Evolutionary conservation across 2,797 vertebrate genomes (phyloP).

Genomic region (Chaunax sp.): DNA sequence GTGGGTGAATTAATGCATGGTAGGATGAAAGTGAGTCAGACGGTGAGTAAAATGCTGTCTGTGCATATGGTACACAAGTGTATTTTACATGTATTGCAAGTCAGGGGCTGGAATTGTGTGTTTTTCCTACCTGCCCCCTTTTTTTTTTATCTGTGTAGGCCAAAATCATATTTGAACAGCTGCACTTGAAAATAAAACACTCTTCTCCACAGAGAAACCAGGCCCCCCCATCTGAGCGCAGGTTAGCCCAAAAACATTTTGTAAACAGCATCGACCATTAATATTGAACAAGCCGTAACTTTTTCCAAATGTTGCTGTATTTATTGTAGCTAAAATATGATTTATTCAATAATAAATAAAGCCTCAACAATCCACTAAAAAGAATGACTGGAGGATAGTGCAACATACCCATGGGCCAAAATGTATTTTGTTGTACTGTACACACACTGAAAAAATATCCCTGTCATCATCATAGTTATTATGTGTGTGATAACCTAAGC

Average conservation of each 20-base stretch:
- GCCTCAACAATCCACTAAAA: not conserved
- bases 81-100: constrained; percentile 31
- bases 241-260: constrained; percentile 42
- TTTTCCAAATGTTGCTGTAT: constrained; percentile 10
- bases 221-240: constrained; percentile 37
- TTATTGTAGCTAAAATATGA: constrained; percentile 3
- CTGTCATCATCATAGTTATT: not conserved
- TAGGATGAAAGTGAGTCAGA: constrained; percentile 34
- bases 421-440: not conserved
- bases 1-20: constrained; percentile 49
- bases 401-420: not conserved
- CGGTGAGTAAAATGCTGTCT: constrained; percentile 25
- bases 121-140: constrained; percentile 49
- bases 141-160: constrained; percentile 67
- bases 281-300: constrained; percentile 3
- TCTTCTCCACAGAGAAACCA: constrained; percentile 50
- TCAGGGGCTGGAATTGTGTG: constrained; percentile 54
- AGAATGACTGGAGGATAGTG: not conserved
- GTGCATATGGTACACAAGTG: constrained; percentile 21
- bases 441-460: not conserved
- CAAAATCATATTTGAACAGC: constrained; percentile 83
- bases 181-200: constrained; percentile 74
- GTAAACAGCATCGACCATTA: not conserved
- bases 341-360: not conserved
- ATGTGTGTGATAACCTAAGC: not conserved